Base-by-base conservation (phyloP, 1,140 invertebrate genomes). In the Calliphora vicina region DNA sequence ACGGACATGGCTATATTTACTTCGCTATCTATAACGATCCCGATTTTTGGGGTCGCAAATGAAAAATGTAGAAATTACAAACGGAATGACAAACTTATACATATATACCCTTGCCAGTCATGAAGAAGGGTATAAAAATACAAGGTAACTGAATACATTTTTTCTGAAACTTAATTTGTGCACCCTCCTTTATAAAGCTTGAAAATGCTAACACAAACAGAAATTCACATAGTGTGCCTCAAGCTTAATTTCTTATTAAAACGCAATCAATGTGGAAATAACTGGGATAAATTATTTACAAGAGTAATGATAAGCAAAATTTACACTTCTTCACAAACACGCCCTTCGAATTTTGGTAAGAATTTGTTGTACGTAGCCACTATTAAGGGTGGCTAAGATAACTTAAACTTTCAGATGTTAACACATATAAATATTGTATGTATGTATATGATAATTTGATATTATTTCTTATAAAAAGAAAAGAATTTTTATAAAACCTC, bases 221-320 rank as follows among this genome's bases (percentile, higher is more conserved):
- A 50, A 50, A n/a, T 10, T 12, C 5, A 29, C 35, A 35, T 35
- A 5, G 35, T 50, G 0, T n/a, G 73, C 73, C 73, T 76, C 17
- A 35, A 76, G 73, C 73, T 42, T 35, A 76, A 76, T 35, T 29
- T 76, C 73, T 42, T 42, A 76, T 76, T 76, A 76, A 76, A 76
- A 76, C n/a, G 73, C 73, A 76, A 76, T 76, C 73, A 76, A 76
- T 8, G 61, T 10, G 61, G 20, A 67, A 67, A n/a, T n/a, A 67
- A 67, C 61, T 67, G 17, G n/a, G 61, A 67, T 57, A 67, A 67
- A 67, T 25, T 10, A 23, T 23, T 67, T 67, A 23, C n/a, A 23
- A 17, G 6, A 61, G 17, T 61, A 17, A 61, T 61, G 50, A 61
- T 61, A 61, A 61, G 50, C 50, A 61, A 61, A 43, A 67, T 23